A percentile compares a stretch with the other conserved stretches of the same genome.
These are phyloP conservation scores for Antennarius striatus DNA, from an alignment of 2,113 vertebrate species.

Conservation along the genomic window DNA sequence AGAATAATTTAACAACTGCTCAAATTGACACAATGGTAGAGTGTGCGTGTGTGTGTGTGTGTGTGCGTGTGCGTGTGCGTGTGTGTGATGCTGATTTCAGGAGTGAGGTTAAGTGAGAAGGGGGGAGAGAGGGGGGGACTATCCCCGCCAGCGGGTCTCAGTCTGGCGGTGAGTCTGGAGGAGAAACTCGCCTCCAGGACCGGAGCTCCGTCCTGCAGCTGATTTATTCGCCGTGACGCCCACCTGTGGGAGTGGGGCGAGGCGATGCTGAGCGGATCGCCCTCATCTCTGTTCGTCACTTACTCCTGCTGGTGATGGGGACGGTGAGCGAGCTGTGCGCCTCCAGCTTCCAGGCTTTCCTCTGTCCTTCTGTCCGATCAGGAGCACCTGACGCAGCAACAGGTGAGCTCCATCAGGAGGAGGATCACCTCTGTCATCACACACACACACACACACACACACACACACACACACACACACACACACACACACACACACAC, in stretches of 20 bases:
- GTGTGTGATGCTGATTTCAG: conserved; percentile 28
- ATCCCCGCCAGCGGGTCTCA: conserved; percentile 53
- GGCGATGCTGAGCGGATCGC: conserved; percentile 37
- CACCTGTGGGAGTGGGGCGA: not conserved
- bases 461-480: no score
- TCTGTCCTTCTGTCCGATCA: conserved; percentile 78
- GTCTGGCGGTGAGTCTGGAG: conserved; percentile 31
- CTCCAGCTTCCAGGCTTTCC: conserved; percentile 91
- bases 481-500: no score
- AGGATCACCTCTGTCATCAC: not conserved
- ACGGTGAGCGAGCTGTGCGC: conserved; percentile 90
- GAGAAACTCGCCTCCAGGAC: conserved; percentile 1
- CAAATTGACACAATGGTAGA: no score
- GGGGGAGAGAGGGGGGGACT: conserved; percentile 27
- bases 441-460: no score
- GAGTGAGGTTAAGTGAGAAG: conserved; percentile 56
- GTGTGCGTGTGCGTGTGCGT: no score
- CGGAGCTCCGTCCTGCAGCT: conserved; percentile 4
- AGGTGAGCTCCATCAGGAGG: conserved; percentile 61
- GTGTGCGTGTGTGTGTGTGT: no score
- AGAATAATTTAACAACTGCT: no score
- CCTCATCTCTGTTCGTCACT: not conserved
- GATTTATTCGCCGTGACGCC: not conserved
- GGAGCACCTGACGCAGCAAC: conserved; percentile 61
- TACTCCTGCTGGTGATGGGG: conserved; percentile 78